Conservation (phyloP, 2,797 vertebrate species). For the Poeciliopsis infans region DNA sequence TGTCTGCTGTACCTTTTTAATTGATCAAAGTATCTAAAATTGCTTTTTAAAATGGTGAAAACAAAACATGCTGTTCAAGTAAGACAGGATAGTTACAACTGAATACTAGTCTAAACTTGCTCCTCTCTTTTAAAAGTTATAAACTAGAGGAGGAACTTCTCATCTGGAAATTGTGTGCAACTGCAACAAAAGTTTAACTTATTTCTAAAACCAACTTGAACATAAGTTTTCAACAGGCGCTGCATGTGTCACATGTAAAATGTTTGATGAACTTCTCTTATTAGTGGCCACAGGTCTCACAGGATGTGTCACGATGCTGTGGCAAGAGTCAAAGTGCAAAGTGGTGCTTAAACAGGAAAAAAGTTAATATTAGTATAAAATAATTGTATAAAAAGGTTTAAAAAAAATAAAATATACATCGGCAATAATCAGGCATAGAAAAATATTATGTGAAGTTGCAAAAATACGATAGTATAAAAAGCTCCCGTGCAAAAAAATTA, state of each 20-base stretch:
- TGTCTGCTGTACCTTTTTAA: not conserved
- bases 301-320: conserved; percentile 8
- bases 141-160: not conserved
- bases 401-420: conserved; percentile 23
- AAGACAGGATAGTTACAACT: not conserved
- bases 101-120: not conserved
- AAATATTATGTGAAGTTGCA: not conserved
- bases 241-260: conserved; percentile 35
- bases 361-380: not conserved
- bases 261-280: conserved; percentile 50
- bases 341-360: conserved; percentile 3
- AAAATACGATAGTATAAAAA: conserved; percentile 16
- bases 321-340: conserved; percentile 52
- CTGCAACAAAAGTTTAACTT: conserved; percentile 1
- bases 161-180: not conserved
- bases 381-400: conserved; percentile 8
- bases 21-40: not conserved
- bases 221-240: not conserved
- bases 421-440: conserved; percentile 1
- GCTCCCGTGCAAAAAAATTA: not conserved
- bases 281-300: conserved; percentile 27
- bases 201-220: not conserved
- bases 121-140: not conserved
- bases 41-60: not conserved
- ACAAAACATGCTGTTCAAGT: not conserved